Conservation (phyloP, 2,797 vertebrate genomes). For the Ambastaia sidthimunki region DNA sequence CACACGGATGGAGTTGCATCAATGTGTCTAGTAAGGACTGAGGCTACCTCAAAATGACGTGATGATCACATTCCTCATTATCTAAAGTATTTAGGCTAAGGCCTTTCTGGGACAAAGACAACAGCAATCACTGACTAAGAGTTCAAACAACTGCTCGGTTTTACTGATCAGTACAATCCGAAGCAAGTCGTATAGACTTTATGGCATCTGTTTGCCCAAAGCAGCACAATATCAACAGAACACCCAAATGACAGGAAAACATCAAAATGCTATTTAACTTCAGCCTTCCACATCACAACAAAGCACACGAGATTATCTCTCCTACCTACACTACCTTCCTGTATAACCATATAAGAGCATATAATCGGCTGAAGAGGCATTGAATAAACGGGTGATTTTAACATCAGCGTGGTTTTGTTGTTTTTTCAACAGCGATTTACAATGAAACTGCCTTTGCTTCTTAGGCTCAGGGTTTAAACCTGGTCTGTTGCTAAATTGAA, state of each 20-base stretch:
- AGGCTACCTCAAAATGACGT: slow-evolving; percentile 48
- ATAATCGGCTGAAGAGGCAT: slow-evolving; percentile 33
- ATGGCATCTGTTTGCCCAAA: slow-evolving; percentile 54
- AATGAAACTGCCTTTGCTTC: slow-evolving; percentile 57
- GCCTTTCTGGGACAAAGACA: slow-evolving; percentile 49
- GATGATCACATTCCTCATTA: slow-evolving; percentile 49
- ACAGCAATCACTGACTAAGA: slow-evolving; percentile 47
- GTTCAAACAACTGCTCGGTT: slow-evolving; percentile 43
- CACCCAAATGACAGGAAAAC: slow-evolving; percentile 60
- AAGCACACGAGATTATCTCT: slow-evolving; percentile 54
- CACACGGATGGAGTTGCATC: slow-evolving; percentile 34
- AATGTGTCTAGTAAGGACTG: slow-evolving; percentile 42
- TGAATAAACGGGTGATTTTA: slow-evolving; percentile 30
- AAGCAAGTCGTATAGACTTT: slow-evolving; percentile 49
- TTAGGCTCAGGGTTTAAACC: slow-evolving; percentile 58
- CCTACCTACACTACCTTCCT: slow-evolving; percentile 45
- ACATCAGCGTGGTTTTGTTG: slow-evolving; percentile 9
- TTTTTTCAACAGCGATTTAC: slow-evolving; percentile 52
- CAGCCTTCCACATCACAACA: slow-evolving; percentile 57
- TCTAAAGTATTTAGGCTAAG: slow-evolving; percentile 54
- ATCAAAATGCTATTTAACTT: slow-evolving; percentile 55
- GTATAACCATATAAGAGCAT: slow-evolving; percentile 29
- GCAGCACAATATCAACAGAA: slow-evolving; percentile 59
- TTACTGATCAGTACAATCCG: slow-evolving; percentile 45
- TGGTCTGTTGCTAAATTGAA: slow-evolving; percentile 67